Evolutionary conservation across 35 echinoderm and acorn worm genomes (phyloP), one percentile per base, ranked within the genome.

Genomic region (Acanthaster planci): DNA sequence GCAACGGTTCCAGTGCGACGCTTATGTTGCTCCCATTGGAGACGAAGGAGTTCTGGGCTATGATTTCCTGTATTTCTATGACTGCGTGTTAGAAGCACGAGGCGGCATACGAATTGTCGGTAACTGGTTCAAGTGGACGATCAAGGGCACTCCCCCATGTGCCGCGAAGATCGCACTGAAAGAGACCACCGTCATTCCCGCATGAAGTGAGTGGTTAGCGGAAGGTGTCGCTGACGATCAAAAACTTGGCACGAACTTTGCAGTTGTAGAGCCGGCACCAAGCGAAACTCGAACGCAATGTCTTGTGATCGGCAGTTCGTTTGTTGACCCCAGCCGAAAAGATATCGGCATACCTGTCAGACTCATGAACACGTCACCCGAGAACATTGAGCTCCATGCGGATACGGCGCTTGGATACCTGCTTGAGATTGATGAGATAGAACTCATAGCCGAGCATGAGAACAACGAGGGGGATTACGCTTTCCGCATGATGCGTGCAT

Each of bases 1-100:
- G 18, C 22, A 55, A 55, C 22, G 55, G 2, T 90, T 84, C 39
- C 58, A 90, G 40, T 84, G 88, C 64, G 72, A 90, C 4, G 88
- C 80, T 7, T 77, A 54, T 76, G 68, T 90, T 17, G 88, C 64
- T 55, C 80, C 59, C 29, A 90, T 90, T 64, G 17, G 76, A 27
- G 81, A 90, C 57, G 19, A 19, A 52, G 57, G 60, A 19, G 55
- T 84, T 36, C 38, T 90, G 40, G 88, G 88, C 16, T 84, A 84
- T 90, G 88, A 90, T 47, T 84, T 90, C 77, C 55, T 90, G 47
- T 84, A 84, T 40, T 36, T 55, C 26, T 54, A 52, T 78, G 52
- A 90, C n/a, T 90, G 88, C 29, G 44, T 84, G n/a, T 37, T 90
- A 19, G 80, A 83, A 54, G 80, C 88, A 7, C 80, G 80, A 5